Conservation (phyloP, 2,113 vertebrate species). For the Pontoporia blainvillei region DNA sequence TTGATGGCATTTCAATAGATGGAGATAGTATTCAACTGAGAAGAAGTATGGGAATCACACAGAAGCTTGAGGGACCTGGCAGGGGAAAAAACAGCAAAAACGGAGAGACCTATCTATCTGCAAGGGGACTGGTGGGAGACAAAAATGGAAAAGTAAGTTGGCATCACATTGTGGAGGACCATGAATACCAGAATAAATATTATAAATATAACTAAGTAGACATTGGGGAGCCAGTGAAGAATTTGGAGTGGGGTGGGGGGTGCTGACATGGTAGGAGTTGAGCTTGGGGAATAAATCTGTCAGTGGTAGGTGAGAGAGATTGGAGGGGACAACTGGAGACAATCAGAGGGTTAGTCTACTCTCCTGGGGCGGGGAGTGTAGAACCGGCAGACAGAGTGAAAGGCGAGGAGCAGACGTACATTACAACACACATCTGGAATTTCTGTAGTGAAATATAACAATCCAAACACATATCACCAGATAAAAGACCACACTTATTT, state of each 20-base stretch:
- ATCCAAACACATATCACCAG: not conserved
- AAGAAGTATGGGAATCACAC: not conserved
- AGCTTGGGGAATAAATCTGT: constrained; percentile 29
- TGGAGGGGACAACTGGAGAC: not conserved
- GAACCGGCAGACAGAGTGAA: not conserved
- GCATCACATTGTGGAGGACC: not conserved
- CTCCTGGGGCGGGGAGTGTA: not conserved
- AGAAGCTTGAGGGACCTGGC: not conserved
- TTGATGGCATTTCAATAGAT: not conserved
- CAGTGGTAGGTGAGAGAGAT: not conserved
- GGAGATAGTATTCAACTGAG: not conserved
- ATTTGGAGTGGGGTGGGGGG: not conserved
- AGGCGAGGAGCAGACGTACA: not conserved
- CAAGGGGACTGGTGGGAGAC: not conserved
- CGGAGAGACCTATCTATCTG: not conserved
- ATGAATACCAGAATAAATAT: constrained; percentile 27
- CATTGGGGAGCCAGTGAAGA: not conserved
- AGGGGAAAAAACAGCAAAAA: not conserved
- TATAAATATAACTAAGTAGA: constrained; percentile 32
- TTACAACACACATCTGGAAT: constrained; percentile 22
- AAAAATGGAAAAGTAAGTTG: constrained; percentile 47
- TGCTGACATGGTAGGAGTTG: not conserved
- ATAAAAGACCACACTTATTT: constrained; percentile 34
- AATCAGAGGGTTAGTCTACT: not conserved
- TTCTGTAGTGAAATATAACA: not conserved